These are phyloP conservation scores for Ceratothoa steindachneri DNA, from an alignment of 2,888 invertebrate genomes.

Conservation along the genomic window DNA sequence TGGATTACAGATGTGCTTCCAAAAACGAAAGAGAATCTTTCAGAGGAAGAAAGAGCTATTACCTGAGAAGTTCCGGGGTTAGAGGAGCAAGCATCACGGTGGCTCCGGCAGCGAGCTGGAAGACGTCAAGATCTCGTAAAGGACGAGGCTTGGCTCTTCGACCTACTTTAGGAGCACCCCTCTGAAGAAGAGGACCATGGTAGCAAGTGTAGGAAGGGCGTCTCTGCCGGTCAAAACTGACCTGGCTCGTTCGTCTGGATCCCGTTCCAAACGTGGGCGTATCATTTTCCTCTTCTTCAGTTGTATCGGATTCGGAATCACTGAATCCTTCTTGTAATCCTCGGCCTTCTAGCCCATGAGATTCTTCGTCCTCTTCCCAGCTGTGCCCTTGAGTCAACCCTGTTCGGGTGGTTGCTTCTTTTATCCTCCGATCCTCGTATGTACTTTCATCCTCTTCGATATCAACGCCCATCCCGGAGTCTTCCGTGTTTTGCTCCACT, in stretches of 20 bases:
- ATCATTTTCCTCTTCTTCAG: conserved; percentile 22
- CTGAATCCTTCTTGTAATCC: not conserved
- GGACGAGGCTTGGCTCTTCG: conserved; percentile 32
- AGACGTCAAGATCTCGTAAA: conserved; percentile 30
- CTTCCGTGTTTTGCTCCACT: conserved; percentile 36
- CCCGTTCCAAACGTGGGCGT: not conserved
- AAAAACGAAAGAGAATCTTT: not conserved
- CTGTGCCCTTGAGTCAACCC: not conserved
- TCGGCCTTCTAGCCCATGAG: not conserved
- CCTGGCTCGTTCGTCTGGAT: conserved; percentile 23
- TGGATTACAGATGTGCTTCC: no score
- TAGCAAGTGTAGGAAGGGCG: conserved; percentile 46
- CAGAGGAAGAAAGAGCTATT: not conserved
- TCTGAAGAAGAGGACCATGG: conserved; percentile 32
- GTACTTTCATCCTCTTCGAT: conserved; percentile 24
- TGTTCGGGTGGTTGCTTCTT: not conserved
- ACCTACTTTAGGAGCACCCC: conserved; percentile 29
- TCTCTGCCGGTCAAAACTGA: conserved; percentile 20
- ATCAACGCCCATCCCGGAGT: conserved; percentile 39
- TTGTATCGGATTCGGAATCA: not conserved
- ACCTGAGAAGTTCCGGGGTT: conserved; percentile 46
- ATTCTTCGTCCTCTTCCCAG: conserved; percentile 15
- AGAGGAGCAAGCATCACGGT: conserved; percentile 40
- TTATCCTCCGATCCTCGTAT: conserved; percentile 4
- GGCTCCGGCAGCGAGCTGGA: conserved; percentile 43